Evolutionary conservation across 1,140 invertebrate species (phyloP), one percentile per base, ranked within the genome.

Genomic region (Listronotus bonariensis): DNA sequence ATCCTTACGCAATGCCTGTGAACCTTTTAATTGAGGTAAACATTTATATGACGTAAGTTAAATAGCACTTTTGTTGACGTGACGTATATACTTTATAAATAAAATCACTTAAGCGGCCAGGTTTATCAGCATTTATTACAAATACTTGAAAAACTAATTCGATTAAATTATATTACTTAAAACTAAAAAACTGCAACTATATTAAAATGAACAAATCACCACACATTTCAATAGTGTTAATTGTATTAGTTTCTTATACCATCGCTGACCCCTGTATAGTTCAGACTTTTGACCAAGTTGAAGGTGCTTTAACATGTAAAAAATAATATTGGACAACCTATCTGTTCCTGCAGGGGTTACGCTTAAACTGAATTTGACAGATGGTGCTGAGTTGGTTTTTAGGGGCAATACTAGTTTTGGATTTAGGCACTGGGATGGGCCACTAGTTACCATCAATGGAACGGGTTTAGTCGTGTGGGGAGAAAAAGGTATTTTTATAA

Each of bases 281-380:
- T 11, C 58, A 40, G 15, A 42, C 12, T 6, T 68, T 55, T 42
- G 51, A 57, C 0, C 43, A 68, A 46, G 62, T 68, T 17, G 14
- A 57, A 32, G 34, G 5, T 20, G 55, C 62, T 3, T 8, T 65
- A 5, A 46, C 31, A 15, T 68, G 61, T 31, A 51, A 34, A 9
- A 43, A 38, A 68, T 68, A 32, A 43, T 60, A 15, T 40, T 68
- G 45, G 54, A 56, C 43, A 68, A 68, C 56, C 31, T 68, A 31
- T 14, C 14, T 11, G 56, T 65, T 4, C 67, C 67, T 11, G 67
- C 61, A n/a, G 62, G 62, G 7, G 38, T 54, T 6, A 53, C 55
- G 11, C 41, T 68, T 1, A 42, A 60, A 31, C 52, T 68, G 2
- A 52, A 68, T 31, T 38, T 68, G 17, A 57, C 46, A 20, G 42